These are phyloP conservation scores for Nephrocerus scutellatus DNA, from an alignment of 2,888 invertebrate species.

Conservation along the genomic window DNA sequence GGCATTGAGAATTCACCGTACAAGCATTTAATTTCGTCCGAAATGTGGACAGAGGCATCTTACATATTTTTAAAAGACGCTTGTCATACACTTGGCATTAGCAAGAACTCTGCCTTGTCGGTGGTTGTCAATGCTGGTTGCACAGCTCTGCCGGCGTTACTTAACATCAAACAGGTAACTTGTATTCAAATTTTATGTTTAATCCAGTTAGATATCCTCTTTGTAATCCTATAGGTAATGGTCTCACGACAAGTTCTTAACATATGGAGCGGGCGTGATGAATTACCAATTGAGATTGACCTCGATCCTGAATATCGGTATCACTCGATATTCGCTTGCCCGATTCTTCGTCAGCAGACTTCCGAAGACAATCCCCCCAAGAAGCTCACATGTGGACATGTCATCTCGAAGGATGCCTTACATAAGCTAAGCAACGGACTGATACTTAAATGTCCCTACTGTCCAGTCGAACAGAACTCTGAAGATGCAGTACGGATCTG, in stretches of 20 bases:
- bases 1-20: slow-evolving; percentile 78
- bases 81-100: slow-evolving; percentile 82
- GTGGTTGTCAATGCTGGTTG: slow-evolving; percentile 91
- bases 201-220: neutral
- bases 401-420: slow-evolving; percentile 94
- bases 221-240: slow-evolving; percentile 60
- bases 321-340: slow-evolving; percentile 98
- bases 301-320: slow-evolving; percentile 84
- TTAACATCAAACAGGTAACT: slow-evolving; percentile 74
- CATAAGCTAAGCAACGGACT: slow-evolving; percentile 88
- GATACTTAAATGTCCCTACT: slow-evolving; percentile 99
- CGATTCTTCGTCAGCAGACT: slow-evolving; percentile 93
- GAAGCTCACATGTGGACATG: slow-evolving; percentile 94
- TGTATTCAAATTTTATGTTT: neutral
- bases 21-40: slow-evolving; percentile 63
- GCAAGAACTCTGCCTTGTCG: slow-evolving; percentile 81
- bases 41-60: slow-evolving; percentile 70
- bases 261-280: slow-evolving; percentile 92
- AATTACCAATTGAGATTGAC: slow-evolving; percentile 95
- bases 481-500: slow-evolving; percentile 87
- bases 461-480: slow-evolving; percentile 93
- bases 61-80: slow-evolving; percentile 90
- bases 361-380: slow-evolving; percentile 96
- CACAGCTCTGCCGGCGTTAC: slow-evolving; percentile 84
- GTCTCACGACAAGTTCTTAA: slow-evolving; percentile 81